Percentiles rank a stretch among this genome's conserved stretches.
These are phyloP conservation scores for Poeciliopsis occidentalis DNA, from an alignment of 2,113 vertebrate genomes.

Conservation along the genomic window DNA sequence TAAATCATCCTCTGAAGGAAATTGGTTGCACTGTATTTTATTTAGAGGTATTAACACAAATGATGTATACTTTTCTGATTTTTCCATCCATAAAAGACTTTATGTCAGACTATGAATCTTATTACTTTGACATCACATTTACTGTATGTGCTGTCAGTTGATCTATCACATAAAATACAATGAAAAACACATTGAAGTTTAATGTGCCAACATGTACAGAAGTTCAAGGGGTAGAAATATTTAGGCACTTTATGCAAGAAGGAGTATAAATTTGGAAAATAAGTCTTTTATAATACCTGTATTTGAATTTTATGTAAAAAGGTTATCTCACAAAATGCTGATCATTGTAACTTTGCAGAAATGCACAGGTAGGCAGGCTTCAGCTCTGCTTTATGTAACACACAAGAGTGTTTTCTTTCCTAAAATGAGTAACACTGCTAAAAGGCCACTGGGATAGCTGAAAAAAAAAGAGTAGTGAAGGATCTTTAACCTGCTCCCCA, in stretches of 20 bases:
- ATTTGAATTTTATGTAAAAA: not conserved
- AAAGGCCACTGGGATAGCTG: conserved; percentile 62
- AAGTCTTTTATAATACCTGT: too few species aligned
- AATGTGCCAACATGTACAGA: not conserved
- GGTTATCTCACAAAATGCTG: too few species aligned
- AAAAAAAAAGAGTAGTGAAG: conserved; percentile 45
- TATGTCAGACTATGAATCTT: not conserved
- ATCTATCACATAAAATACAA: not conserved
- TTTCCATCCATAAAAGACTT: not conserved
- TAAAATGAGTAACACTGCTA: conserved; percentile 67
- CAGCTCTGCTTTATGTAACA: conserved; percentile 67
- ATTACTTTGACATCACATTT: not conserved
- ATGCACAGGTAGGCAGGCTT: conserved; percentile 41
- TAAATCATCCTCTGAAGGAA: not conserved
- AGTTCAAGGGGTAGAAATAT: too few species aligned
- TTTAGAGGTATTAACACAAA: not conserved
- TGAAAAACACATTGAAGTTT: not conserved
- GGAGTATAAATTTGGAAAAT: not conserved
- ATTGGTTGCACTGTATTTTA: not conserved
- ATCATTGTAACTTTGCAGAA: not conserved
- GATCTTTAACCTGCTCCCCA: conserved; percentile 65
- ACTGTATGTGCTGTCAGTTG: not conserved
- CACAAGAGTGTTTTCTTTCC: conserved; percentile 59
- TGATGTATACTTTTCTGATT: not conserved
- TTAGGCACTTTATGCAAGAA: not conserved